Evolutionary conservation across 2,888 invertebrate species (phyloP).

Genomic region (Zaprionus bogoriensis): DNA sequence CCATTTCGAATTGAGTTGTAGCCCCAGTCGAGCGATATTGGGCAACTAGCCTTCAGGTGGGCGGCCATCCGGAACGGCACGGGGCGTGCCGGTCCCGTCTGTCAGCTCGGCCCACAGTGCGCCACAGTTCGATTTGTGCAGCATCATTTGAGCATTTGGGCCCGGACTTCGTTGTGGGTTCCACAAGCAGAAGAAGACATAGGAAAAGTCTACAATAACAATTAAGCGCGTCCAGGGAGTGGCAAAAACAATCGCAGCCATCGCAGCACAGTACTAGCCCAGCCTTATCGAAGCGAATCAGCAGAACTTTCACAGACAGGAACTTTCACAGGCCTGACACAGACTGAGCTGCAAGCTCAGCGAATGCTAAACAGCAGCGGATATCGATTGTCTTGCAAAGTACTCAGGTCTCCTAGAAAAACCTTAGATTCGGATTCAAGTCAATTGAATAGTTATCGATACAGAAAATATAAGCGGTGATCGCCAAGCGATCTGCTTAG

Average conservation of each 20-base stretch:
- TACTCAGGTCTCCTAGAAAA: too few species aligned
- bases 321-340: not conserved
- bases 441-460: too few species aligned
- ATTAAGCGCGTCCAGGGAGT: conserved; percentile 45
- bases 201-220: conserved; percentile 28
- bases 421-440: too few species aligned
- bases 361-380: not conserved
- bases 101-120: conserved; percentile 17
- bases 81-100: conserved; percentile 39
- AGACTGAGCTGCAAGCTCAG: not conserved
- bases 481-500: too few species aligned
- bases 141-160: conserved; percentile 71
- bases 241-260: conserved; percentile 20
- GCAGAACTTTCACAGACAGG: not conserved
- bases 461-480: too few species aligned
- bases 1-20: conserved; percentile 73
- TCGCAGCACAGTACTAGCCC: not conserved
- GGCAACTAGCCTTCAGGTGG: conserved; percentile 46
- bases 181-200: conserved; percentile 15
- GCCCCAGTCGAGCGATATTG: conserved; percentile 30
- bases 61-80: conserved; percentile 47
- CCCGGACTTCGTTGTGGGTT: too few species aligned
- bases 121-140: conserved; percentile 70
- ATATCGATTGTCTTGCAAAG: too few species aligned
- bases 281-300: too few species aligned